A percentile compares a stretch with the other conserved stretches of the same genome.
Evolutionary conservation across 1,140 invertebrate genomes (phyloP).

Genomic region (Eurosta solidaginis): DNA sequence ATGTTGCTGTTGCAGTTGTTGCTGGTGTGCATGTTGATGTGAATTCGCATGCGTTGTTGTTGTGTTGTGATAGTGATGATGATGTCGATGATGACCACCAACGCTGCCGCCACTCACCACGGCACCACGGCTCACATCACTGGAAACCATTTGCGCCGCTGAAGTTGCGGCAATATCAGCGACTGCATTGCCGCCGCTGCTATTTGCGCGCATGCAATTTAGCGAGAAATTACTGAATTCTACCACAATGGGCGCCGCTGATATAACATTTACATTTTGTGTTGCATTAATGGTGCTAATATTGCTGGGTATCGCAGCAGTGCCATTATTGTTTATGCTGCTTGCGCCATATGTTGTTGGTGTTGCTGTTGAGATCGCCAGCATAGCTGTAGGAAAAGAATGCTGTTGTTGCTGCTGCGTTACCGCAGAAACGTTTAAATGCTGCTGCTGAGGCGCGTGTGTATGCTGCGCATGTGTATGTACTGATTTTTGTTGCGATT

Average conservation of each 20-base stretch:
- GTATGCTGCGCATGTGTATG: slow-evolving; percentile 28
- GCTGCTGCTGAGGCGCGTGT: slow-evolving; percentile 5
- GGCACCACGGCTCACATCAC: neutral
- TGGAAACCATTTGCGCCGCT: neutral
- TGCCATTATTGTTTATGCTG: neutral
- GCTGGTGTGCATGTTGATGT: slow-evolving; percentile 27
- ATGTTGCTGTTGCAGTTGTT: slow-evolving; percentile 27
- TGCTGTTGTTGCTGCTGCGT: slow-evolving; percentile 30
- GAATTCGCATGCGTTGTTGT: neutral
- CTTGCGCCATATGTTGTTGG: slow-evolving; percentile 1
- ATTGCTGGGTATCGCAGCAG: neutral
- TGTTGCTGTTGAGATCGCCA: slow-evolving; percentile 28
- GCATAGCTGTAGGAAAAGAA: slow-evolving; percentile 31
- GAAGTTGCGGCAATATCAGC: neutral
- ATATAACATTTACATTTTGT: slow-evolving; percentile 38
- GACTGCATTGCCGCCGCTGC: neutral
- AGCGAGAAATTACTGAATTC: slow-evolving; percentile 35
- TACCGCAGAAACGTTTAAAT: no score
- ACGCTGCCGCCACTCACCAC: neutral
- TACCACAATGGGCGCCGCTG: slow-evolving; percentile 36
- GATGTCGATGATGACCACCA: neutral
- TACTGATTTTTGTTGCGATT: slow-evolving; percentile 13
- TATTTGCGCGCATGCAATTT: slow-evolving; percentile 30
- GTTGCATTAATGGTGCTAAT: slow-evolving; percentile 4
- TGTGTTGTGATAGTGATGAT: slow-evolving; percentile 4